Percentiles rank a stretch among this genome's conserved stretches.
Conservation (phyloP, 2,888 invertebrate genomes). For the Heliconius aoede region DNA sequence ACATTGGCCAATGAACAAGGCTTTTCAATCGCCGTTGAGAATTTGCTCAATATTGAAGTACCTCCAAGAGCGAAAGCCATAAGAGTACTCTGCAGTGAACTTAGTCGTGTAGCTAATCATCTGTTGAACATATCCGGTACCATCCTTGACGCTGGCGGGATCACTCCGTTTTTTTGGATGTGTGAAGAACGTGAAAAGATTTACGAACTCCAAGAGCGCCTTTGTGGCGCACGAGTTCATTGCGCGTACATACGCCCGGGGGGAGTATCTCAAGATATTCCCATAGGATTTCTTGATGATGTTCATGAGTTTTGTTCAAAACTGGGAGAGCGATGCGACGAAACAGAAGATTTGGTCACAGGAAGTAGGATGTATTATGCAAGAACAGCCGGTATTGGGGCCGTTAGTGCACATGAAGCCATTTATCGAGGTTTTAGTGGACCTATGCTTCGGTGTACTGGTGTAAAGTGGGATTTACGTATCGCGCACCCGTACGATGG, state of each 20-base stretch:
- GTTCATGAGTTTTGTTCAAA: slow-evolving; percentile 87
- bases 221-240: slow-evolving; percentile 93
- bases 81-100: slow-evolving; percentile 89
- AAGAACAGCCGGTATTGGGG: slow-evolving; percentile 89
- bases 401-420: slow-evolving; percentile 89
- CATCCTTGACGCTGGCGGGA: slow-evolving; percentile 91
- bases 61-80: slow-evolving; percentile 92
- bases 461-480: slow-evolving; percentile 94
- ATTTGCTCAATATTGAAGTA: slow-evolving; percentile 89
- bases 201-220: slow-evolving; percentile 92
- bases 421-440: slow-evolving; percentile 87
- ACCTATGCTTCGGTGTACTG: slow-evolving; percentile 91
- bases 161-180: slow-evolving; percentile 96
- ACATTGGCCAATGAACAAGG: slow-evolving; percentile 92
- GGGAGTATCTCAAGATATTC: slow-evolving; percentile 86
- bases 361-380: slow-evolving; percentile 86
- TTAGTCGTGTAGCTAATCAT: slow-evolving; percentile 92
- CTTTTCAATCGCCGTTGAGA: slow-evolving; percentile 92
- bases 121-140: slow-evolving; percentile 89
- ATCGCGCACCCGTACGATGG: slow-evolving; percentile 93
- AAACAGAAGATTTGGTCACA: slow-evolving; percentile 91
- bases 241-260: slow-evolving; percentile 92
- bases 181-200: slow-evolving; percentile 95
- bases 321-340: slow-evolving; percentile 90
- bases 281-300: slow-evolving; percentile 89